Evolutionary conservation across 2,113 vertebrate genomes (phyloP).

Genomic region (Mellivora capensis): DNA sequence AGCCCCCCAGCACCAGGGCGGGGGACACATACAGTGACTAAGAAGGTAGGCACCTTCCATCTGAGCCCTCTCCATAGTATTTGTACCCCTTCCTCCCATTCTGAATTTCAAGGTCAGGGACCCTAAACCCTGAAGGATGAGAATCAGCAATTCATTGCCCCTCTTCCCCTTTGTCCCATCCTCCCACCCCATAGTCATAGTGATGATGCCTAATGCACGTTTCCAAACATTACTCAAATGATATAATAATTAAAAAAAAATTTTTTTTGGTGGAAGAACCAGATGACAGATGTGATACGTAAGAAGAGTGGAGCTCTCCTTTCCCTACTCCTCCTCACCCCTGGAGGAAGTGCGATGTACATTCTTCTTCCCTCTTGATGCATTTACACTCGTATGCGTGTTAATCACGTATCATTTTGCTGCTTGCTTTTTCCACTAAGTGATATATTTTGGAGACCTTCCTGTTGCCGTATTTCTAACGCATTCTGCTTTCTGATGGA

Average conservation of each 20-base stretch:
- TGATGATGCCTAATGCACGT: neutral
- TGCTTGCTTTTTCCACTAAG: neutral
- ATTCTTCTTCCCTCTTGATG: neutral
- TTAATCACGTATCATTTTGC: neutral
- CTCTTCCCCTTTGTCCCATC: neutral
- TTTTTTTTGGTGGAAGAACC: neutral
- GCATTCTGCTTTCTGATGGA: neutral
- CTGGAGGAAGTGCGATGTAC: neutral
- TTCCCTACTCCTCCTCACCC: neutral
- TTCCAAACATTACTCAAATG: neutral
- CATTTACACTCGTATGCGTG: neutral
- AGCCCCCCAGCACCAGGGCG: neutral
- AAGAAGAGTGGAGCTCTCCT: neutral
- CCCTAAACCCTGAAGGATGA: neutral
- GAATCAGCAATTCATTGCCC: neutral
- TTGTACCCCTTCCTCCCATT: neutral
- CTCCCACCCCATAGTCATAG: neutral
- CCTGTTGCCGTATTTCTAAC: neutral
- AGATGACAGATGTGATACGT: neutral
- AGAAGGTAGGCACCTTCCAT: neutral
- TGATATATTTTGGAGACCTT: neutral
- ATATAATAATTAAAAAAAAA: neutral
- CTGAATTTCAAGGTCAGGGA: neutral
- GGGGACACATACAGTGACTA: neutral
- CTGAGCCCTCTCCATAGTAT: neutral